Base-by-base conservation (phyloP, 1,140 invertebrate species). In the Drosophila ercepeae region DNA sequence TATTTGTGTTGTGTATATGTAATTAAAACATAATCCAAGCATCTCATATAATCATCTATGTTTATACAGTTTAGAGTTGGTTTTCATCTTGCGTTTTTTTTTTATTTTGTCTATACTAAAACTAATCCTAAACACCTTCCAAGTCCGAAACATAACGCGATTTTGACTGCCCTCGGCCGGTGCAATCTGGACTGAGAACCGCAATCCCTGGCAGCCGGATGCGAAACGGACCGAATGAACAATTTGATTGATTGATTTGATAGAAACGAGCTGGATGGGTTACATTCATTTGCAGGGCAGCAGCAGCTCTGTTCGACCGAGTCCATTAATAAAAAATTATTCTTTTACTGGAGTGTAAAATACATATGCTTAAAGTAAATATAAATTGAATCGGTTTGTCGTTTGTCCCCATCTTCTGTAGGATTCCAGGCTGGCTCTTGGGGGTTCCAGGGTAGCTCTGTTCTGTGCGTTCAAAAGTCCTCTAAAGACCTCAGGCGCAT, bases 281-380 rank as follows among this genome's bases (percentile, higher is more conserved):
- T 61, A 48, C 8, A 6, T 3, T 25, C 48, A 9, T 39, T 32
- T 36, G 42, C 29, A 48, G 59, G 52, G n/a, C 29, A 32, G 29
- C 29, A n/a, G n/a, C n/a, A n/a, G n/a, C n/a, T n/a, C 21, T 21
- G 21, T 2, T 58, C 19, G 8, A 41, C 11, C 25, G 11, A 19
- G 29, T 32, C 29, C 25, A 46, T 8, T 34, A 61, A 25, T 23
- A 32, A 13, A 36, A 63, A 46, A 46, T 23, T 60, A 48, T 34
- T 60, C 23, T 34, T 54, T 29, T 78, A 83, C 71, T 84, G 79
- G 79, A 86, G 79, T 84, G 81, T 79, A 65, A 48, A 79, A 84
- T 84, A 79, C 76, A 76, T 84, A 69, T 54, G 44, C 75, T 84
- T 76, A 86, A 72, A 72, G 61, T 78, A 83, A 83, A 48, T 65